Base-by-base conservation (phyloP, 2,888 invertebrate species). In the Dione vanillae region DNA sequence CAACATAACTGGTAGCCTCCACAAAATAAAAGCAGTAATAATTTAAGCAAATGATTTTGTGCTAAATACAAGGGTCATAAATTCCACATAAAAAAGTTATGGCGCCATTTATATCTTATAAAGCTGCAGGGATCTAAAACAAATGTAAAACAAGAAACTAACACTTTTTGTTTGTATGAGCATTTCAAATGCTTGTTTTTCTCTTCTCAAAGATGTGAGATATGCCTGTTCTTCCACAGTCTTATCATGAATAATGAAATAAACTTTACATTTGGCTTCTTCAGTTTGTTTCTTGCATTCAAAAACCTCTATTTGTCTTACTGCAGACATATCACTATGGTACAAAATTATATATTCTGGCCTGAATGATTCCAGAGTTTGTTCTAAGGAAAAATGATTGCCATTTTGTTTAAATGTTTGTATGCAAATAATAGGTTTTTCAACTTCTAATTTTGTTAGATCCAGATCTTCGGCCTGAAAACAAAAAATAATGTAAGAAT, bases 211-310 rank as follows among this genome's bases (percentile, higher is more conserved):
- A 0, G 97, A 95, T 0, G 98, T 98, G 45, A 99, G 94, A 88
- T 99, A 99, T 2, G 97, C 96, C 90, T 99, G 99, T 87, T 99
- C 99, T 90, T 99, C 99, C 0, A 98, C 97, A 9, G 99, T 99
- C 73, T 96, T 96, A 11, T 96, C 96, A 85, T 99, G 98, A 76
- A 99, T 95, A 62, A 99, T 86, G 81, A 99, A 98, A 87, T 97
- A 99, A 10, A 99, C 96, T 80, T 96, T 96, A 7, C 96, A 85
- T 16, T 91, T 84, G 0, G 94, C 86, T 11, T 93, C 92, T 1
- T 88, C 85, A 0, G 82, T 74, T 54, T 89, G 85, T 72, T 94
- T 94, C 40, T 95, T 94, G 37, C 95, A 94, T 83, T 96, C 97
- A 82, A 95, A 97, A 74, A 98, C 95, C 94, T 99, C 99, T 70